Conservation (phyloP, 1,140 invertebrate species). For the Cepaea nemoralis region DNA sequence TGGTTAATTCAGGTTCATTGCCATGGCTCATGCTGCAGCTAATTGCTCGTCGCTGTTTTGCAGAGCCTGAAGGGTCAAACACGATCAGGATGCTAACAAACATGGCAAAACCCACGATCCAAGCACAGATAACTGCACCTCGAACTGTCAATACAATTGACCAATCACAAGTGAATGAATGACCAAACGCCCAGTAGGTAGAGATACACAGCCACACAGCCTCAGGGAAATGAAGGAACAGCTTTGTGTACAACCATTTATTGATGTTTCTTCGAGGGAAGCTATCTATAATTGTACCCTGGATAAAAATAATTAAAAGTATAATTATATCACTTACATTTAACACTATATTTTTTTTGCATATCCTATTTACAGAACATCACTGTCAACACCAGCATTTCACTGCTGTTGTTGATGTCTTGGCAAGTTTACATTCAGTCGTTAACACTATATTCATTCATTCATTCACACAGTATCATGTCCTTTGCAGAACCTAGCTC, state of each 20-base stretch:
- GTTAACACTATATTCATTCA: too few species aligned
- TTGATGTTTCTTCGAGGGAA: conserved; percentile 68
- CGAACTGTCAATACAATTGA: conserved; percentile 57
- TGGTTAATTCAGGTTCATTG: not conserved
- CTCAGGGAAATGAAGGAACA: conserved; percentile 81
- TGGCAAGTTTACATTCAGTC: too few species aligned
- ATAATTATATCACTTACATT: not conserved
- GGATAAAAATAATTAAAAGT: not conserved
- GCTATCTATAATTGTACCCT: conserved; percentile 69
- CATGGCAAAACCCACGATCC: conserved; percentile 82
- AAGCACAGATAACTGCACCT: conserved; percentile 84
- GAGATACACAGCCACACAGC: conserved; percentile 83
- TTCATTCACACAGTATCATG: too few species aligned
- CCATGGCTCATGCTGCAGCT: not conserved
- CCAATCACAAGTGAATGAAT: conserved; percentile 55
- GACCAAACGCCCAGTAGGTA: conserved; percentile 83
- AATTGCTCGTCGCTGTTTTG: conserved; percentile 27
- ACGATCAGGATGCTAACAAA: conserved; percentile 83
- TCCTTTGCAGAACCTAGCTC: too few species aligned
- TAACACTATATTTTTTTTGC: not conserved
- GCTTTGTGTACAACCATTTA: conserved; percentile 69
- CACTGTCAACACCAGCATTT: too few species aligned
- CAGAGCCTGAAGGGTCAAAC: conserved; percentile 81
- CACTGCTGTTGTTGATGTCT: too few species aligned
- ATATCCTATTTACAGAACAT: too few species aligned